Percentiles rank a stretch among this genome's conserved stretches.
These are phyloP conservation scores for Carposina sasakii DNA, from an alignment of 1,140 invertebrate genomes.

Conservation along the genomic window DNA sequence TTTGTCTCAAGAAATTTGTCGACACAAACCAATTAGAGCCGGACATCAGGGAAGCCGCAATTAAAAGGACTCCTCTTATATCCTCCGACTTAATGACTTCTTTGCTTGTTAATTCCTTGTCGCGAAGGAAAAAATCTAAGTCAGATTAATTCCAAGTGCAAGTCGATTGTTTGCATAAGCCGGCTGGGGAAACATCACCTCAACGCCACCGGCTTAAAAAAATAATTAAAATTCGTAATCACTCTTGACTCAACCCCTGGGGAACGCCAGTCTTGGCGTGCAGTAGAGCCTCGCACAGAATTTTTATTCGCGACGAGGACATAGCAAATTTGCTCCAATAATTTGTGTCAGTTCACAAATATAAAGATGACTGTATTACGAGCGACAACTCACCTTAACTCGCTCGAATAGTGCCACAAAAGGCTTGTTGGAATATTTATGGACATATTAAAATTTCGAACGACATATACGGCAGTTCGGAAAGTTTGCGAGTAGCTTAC, in stretches of 20 bases:
- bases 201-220: conserved; percentile 69
- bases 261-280: conserved; percentile 33
- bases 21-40: conserved; percentile 66
- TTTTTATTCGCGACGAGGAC: no score
- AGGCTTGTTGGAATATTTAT: conserved; percentile 58
- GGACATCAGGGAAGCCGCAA: conserved; percentile 65
- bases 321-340: no score
- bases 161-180: conserved; percentile 72
- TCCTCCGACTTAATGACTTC: conserved; percentile 71
- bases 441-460: conserved; percentile 49
- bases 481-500: conserved; percentile 58
- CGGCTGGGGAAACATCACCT: conserved; percentile 67
- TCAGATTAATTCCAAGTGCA: conserved; percentile 71
- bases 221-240: conserved; percentile 73
- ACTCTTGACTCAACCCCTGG: conserved; percentile 66
- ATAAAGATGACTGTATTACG: conserved; percentile 53
- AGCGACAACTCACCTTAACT: conserved; percentile 37
- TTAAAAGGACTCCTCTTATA: conserved; percentile 68
- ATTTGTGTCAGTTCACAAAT: conserved; percentile 38
- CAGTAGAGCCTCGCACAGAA: conserved; percentile 21
- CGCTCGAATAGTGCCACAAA: conserved; percentile 33
- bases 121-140: conserved; percentile 65
- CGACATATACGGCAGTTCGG: conserved; percentile 53
- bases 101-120: conserved; percentile 72
- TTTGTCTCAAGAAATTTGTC: conserved; percentile 49